Conservation (phyloP, 2,888 invertebrate genomes). For the Sisyra terminalis region DNA sequence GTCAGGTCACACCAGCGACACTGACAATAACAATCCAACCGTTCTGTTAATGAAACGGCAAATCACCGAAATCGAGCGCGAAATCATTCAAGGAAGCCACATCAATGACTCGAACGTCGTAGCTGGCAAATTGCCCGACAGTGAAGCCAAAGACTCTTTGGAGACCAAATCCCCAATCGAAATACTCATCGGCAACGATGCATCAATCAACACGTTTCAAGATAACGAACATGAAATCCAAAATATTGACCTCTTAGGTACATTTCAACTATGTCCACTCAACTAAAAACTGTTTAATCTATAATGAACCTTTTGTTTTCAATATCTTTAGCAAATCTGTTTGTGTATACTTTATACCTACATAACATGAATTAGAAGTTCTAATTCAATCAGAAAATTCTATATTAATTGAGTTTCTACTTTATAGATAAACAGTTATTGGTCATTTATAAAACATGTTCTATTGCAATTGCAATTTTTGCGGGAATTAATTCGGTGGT, state of each 20-base stretch:
- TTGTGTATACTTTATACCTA: too few relatives aligned
- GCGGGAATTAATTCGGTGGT: too few relatives aligned
- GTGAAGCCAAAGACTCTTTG: background rate
- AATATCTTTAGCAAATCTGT: too few relatives aligned
- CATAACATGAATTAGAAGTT: too few relatives aligned
- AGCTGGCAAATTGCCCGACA: background rate
- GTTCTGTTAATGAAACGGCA: slow-evolving; percentile 47
- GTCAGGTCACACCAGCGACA: slow-evolving; percentile 85
- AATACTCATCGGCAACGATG: slow-evolving; percentile 2
- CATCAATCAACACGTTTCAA: slow-evolving; percentile 5
- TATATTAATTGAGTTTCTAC: too few relatives aligned
- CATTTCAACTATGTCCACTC: too few relatives aligned
- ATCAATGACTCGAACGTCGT: slow-evolving; percentile 19
- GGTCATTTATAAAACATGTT: too few relatives aligned
- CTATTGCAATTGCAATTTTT: too few relatives aligned
- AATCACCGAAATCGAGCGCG: slow-evolving; percentile 54
- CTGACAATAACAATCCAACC: slow-evolving; percentile 75
- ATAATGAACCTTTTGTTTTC: too few relatives aligned
- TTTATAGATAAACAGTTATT: too few relatives aligned
- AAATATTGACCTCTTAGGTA: slow-evolving; percentile 6
- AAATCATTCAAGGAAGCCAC: slow-evolving; percentile 44
- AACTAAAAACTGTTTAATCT: too few relatives aligned
- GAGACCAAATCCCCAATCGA: slow-evolving; percentile 2
- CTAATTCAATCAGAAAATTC: too few relatives aligned
- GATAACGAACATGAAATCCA: slow-evolving; percentile 4